phyloP scores from a whole-genome alignment of 2,888 invertebrate species.

The Serrognathus titanus region DNA sequence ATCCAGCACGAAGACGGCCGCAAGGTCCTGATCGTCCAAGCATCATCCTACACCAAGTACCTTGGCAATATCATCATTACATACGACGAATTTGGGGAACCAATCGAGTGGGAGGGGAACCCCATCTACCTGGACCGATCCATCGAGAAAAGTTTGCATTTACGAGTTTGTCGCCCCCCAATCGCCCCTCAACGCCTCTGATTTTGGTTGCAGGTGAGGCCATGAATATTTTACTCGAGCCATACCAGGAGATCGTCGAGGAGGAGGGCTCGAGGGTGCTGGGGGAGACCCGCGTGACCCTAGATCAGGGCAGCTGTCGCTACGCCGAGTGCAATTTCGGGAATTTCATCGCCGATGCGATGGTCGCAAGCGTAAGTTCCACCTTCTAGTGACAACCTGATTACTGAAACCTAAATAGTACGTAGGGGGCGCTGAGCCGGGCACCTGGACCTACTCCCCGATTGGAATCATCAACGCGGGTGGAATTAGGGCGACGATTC shows the following conservation, averaged over 20 bases:
- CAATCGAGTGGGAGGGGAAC: conserved; percentile 66
- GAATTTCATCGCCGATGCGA: conserved; percentile 69
- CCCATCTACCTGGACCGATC: conserved; percentile 65
- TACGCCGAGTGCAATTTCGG: conserved; percentile 70
- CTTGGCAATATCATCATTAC: conserved; percentile 71
- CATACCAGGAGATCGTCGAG: conserved; percentile 60
- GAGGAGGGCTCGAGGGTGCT: conserved; percentile 54
- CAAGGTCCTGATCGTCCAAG: conserved; percentile 66
- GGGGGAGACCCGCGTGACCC: conserved; percentile 57
- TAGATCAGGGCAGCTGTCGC: conserved; percentile 57
- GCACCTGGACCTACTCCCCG: conserved; percentile 65
- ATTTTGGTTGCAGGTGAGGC: conserved; percentile 53
- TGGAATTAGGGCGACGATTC: conserved; percentile 65
- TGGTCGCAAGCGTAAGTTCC: conserved; percentile 59
- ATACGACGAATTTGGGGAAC: conserved; percentile 65
- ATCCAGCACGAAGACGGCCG: conserved; percentile 53
- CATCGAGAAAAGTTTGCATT: conserved; percentile 59
- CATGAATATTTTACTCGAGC: conserved; percentile 57
- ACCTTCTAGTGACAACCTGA: too few species aligned
- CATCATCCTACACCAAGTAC: conserved; percentile 70
- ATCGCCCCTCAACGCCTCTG: neutral
- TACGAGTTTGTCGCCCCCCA: conserved; percentile 7
- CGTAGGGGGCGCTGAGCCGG: conserved; percentile 48
- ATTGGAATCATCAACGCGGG: conserved; percentile 68
- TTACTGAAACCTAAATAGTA: conserved; percentile 45